These are phyloP conservation scores for Petrocephalus schoutedeni DNA, from an alignment of 2,797 vertebrate species.

Conservation along the genomic window DNA sequence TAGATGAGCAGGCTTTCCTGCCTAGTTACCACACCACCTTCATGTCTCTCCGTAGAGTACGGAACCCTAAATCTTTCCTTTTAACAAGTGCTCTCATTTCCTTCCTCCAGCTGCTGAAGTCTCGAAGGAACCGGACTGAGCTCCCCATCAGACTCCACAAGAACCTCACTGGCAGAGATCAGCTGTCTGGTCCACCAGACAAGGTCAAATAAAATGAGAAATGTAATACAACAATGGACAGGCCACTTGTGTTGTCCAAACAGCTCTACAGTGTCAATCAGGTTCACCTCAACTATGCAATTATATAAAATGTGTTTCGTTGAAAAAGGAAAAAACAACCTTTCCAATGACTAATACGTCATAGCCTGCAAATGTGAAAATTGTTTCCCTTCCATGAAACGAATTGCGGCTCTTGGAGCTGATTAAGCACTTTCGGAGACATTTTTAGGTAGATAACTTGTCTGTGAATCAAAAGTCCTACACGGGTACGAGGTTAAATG, in stretches of 20 bases:
- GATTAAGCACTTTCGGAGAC: background rate
- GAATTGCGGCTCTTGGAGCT: background rate
- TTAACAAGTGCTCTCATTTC: slow-evolving; percentile 72
- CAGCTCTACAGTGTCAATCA: background rate
- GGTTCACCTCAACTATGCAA: background rate
- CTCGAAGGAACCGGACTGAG: slow-evolving; percentile 40
- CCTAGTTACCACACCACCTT: slow-evolving; percentile 48
- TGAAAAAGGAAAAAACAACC: background rate
- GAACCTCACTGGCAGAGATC: background rate
- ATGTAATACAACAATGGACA: background rate
- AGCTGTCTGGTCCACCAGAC: slow-evolving; percentile 42
- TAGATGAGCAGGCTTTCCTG: slow-evolving; percentile 72
- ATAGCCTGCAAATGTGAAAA: background rate
- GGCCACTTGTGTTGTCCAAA: background rate
- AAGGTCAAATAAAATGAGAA: background rate
- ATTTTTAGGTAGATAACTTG: background rate
- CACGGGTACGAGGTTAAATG: slow-evolving; percentile 43
- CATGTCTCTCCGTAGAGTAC: slow-evolving; percentile 56
- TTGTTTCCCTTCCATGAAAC: background rate
- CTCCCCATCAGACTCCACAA: background rate
- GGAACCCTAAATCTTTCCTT: slow-evolving; percentile 73
- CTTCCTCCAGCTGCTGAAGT: slow-evolving; percentile 54
- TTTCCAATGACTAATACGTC: background rate
- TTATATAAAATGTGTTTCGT: background rate
- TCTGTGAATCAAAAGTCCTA: background rate